Percentiles rank a stretch among this genome's conserved stretches.
Evolutionary conservation across 2,797 vertebrate species (phyloP).

Genomic region (Sebastolobus altivelis): DNA sequence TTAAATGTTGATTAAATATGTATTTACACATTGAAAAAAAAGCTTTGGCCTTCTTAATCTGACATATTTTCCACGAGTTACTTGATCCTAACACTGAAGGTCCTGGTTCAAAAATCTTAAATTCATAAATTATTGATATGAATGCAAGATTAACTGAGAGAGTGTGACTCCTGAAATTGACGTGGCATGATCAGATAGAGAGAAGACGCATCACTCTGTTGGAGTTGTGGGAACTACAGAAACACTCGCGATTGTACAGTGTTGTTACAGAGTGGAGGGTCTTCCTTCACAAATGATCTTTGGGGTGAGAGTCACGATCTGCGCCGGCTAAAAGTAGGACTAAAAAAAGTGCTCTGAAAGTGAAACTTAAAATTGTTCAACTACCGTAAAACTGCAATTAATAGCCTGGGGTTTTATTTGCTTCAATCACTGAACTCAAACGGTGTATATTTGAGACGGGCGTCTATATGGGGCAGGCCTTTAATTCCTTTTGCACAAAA

Average conservation of each 20-base stretch:
- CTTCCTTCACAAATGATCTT: background rate
- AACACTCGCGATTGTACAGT: background rate
- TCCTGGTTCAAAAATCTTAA: background rate
- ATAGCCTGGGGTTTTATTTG: too few species aligned
- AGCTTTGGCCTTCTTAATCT: background rate
- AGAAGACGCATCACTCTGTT: background rate
- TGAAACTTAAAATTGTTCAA: background rate
- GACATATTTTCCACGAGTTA: background rate
- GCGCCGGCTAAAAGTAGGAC: too few species aligned
- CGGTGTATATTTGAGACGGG: too few species aligned
- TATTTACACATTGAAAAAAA: background rate
- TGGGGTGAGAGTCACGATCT: background rate
- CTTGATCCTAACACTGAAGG: background rate
- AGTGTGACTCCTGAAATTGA: background rate
- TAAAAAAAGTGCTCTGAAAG: background rate
- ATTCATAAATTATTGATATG: conserved; percentile 9
- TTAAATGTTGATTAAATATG: background rate
- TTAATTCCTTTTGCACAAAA: too few species aligned
- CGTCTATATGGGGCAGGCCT: too few species aligned
- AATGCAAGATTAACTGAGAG: background rate
- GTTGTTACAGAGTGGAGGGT: background rate
- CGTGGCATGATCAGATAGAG: background rate
- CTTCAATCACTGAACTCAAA: too few species aligned
- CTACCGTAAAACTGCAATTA: too few species aligned
- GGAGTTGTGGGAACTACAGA: background rate